These are phyloP conservation scores for Lasioglossum morio DNA, from an alignment of 2,888 invertebrate species.

Conservation along the genomic window DNA sequence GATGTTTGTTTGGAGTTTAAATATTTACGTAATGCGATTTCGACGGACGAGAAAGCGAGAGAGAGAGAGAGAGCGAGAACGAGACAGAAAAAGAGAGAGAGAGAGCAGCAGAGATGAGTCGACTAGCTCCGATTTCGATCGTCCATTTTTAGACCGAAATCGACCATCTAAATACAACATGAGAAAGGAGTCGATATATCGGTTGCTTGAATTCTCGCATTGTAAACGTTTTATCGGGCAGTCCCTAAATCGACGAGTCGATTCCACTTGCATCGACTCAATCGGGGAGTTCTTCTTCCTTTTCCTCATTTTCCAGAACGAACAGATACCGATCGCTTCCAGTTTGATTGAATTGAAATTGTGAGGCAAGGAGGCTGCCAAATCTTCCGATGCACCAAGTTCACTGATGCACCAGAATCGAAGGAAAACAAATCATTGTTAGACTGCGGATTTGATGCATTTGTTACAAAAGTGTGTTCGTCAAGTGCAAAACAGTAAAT, in stretches of 20 bases:
- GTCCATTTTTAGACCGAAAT: conserved; percentile 15
- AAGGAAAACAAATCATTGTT: neutral
- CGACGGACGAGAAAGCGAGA: neutral
- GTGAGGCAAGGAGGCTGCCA: neutral
- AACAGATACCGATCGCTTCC: neutral
- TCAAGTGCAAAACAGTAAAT: neutral
- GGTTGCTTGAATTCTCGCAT: neutral
- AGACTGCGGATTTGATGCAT: neutral
- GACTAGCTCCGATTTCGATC: neutral
- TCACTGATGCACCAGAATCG: neutral
- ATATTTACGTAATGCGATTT: conserved; percentile 38
- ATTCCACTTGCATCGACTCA: neutral
- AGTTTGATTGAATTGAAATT: neutral
- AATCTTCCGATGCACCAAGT: neutral
- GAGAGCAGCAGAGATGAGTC: neutral
- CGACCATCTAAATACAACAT: neutral
- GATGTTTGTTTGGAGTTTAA: conserved; percentile 45
- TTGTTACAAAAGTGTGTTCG: neutral
- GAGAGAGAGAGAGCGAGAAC: neutral
- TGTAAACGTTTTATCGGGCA: neutral
- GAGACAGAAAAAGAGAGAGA: neutral
- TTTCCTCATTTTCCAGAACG: neutral
- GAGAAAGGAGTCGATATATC: neutral
- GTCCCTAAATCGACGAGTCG: neutral
- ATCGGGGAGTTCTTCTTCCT: neutral